These are phyloP conservation scores for Rhabdophis nuchalis DNA, from an alignment of 2,797 vertebrate genomes.

Conservation along the genomic window DNA sequence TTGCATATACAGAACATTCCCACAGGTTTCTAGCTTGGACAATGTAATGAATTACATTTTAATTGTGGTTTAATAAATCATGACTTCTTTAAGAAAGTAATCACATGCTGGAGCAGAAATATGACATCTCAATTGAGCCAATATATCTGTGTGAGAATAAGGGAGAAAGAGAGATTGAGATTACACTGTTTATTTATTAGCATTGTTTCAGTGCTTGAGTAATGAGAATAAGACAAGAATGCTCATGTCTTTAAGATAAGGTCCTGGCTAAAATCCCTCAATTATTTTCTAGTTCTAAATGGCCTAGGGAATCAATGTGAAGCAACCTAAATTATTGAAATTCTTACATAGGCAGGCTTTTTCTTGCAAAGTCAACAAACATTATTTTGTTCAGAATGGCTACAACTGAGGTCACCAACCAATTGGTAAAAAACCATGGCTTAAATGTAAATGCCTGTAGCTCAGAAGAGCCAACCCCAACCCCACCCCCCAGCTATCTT, in stretches of 20 bases:
- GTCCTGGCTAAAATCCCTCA: slow-evolving; percentile 29
- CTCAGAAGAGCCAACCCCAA: slow-evolving; percentile 18
- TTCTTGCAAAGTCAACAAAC: slow-evolving; percentile 48
- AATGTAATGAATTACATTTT: neutral
- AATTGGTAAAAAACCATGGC: slow-evolving; percentile 35
- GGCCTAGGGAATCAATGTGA: slow-evolving; percentile 36
- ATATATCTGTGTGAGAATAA: neutral
- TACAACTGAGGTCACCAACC: slow-evolving; percentile 16
- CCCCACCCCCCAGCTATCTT: slow-evolving; percentile 43
- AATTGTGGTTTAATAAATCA: neutral
- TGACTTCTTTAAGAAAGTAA: neutral
- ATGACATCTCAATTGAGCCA: neutral
- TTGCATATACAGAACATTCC: neutral
- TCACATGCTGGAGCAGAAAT: neutral
- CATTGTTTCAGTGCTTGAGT: neutral
- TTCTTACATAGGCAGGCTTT: slow-evolving; percentile 23
- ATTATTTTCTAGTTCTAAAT: slow-evolving; percentile 30
- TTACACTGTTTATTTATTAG: neutral
- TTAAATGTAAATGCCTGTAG: slow-evolving; percentile 37
- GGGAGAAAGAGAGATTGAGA: neutral
- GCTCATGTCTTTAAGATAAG: slow-evolving; percentile 20
- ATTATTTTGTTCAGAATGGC: slow-evolving; percentile 23
- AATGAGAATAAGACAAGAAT: neutral
- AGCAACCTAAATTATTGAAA: slow-evolving; percentile 38
- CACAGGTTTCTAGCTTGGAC: neutral